Evolutionary conservation across 2,113 vertebrate species (phyloP), one percentile per base, ranked within the genome.

Genomic region (Phylloscopus trochiloides): DNA sequence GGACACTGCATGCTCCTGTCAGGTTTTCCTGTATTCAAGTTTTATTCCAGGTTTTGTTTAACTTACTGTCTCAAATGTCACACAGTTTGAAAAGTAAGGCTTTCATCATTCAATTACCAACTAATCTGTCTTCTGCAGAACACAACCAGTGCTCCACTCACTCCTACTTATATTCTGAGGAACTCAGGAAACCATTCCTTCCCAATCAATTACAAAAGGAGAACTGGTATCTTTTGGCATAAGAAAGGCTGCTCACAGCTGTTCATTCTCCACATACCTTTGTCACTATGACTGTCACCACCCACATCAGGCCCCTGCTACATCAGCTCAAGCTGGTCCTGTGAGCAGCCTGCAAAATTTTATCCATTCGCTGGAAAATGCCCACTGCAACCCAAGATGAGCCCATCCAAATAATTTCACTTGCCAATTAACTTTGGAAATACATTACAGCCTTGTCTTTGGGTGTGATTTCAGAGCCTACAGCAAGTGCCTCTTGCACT

Each of bases 341-440:
- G 66, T 12, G 19, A 82, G 43, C 57, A 74, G 83, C 61, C 86
- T 66, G 63, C 79, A 87, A 34, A 57, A 81, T 76, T 58, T 38
- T 26, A 73, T 57, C 59, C 68, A 7, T 67, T 59, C 59, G 57
- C 63, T 92, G 83, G 76, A 85, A 90, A 95, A 62, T 5, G 76
- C 31, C 62, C 80, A 26, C 57, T n/a, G 34, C 22, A 38, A 38
- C 48, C 34, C 38, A 62, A 55, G 67, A 94, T 20, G 75, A 90
- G 74, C 59, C 74, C 40, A 52, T 54, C 52, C 96, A 87, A 78
- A 63, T 59, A 31, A 94, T 90, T 93, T 92, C 68, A 65, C 90
- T 86, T 88, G 86, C 65, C 84, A 94, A 74, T 50, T 93, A 94
- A 86, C 51, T 85, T 61, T 59, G 63, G 79, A 61, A 94, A 84